Conservation (phyloP, 2,888 invertebrate species). For the Parnassius glacialis region DNA sequence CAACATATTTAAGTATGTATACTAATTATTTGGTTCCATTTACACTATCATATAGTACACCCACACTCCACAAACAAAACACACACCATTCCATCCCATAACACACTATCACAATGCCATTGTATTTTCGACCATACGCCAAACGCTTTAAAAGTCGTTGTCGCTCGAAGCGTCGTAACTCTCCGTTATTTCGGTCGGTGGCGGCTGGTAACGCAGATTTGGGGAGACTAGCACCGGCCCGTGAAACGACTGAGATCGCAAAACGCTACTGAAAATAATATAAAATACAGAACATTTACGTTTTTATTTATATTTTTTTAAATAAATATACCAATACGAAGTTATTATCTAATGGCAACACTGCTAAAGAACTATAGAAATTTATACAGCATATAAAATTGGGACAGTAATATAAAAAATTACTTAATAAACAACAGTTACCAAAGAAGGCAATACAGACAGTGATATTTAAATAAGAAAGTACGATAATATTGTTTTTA, state of each 20-base stretch:
- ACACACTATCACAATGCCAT: conserved; percentile 52
- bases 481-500: too few relatives aligned
- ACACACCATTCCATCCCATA: conserved; percentile 28
- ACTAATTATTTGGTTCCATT: conserved; percentile 5
- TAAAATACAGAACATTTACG: conserved; percentile 14
- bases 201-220: conserved; percentile 54
- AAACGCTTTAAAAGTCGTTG: conserved; percentile 67
- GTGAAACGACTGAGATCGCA: conserved; percentile 83
- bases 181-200: conserved; percentile 58
- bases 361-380: too few relatives aligned
- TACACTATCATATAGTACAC: conserved; percentile 4
- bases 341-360: too few relatives aligned
- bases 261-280: conserved; percentile 72
- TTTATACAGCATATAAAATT: too few relatives aligned
- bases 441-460: too few relatives aligned
- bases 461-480: too few relatives aligned
- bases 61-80: conserved; percentile 10
- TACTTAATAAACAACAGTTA: too few relatives aligned
- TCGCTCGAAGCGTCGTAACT: conserved; percentile 75
- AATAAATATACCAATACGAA: too few relatives aligned
- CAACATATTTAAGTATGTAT: neutral
- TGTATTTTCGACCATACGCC: conserved; percentile 38
- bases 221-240: conserved; percentile 72
- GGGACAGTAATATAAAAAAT: too few relatives aligned
- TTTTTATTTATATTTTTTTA: too few relatives aligned